Evolutionary conservation across 2,888 invertebrate species (phyloP).

Genomic region (Ennomos quercinarius): DNA sequence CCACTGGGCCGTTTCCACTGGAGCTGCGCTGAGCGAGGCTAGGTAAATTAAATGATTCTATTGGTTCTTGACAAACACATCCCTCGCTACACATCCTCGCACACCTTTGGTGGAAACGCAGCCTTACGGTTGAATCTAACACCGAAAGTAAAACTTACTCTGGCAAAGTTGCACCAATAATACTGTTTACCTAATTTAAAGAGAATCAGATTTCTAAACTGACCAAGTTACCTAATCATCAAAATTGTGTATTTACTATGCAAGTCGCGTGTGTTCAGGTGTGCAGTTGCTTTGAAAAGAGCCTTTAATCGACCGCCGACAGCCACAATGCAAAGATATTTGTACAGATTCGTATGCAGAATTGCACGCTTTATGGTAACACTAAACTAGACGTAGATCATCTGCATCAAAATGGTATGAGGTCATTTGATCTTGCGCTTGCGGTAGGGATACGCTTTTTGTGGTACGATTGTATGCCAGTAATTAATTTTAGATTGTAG

Average conservation of each 20-base stretch:
- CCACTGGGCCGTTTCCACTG: no score
- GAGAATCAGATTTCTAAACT: conserved; percentile 53
- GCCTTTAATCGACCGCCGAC: conserved; percentile 36
- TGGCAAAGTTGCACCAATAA: conserved; percentile 3
- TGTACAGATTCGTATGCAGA: conserved; percentile 58
- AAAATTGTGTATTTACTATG: conserved; percentile 57
- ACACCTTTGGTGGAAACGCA: no score
- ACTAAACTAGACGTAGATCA: conserved; percentile 31
- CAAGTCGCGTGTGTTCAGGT: conserved; percentile 50
- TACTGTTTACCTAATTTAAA: conserved; percentile 28
- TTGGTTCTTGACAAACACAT: no score
- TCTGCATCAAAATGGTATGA: conserved; percentile 18
- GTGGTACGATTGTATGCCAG: no score
- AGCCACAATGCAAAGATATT: conserved; percentile 8
- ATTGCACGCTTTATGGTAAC: conserved; percentile 48
- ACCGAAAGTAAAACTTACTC: neutral
- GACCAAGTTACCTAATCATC: conserved; percentile 53
- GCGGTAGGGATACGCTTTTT: no score
- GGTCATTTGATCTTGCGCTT: conserved; percentile 1
- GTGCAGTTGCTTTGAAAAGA: conserved; percentile 54
- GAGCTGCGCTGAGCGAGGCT: no score
- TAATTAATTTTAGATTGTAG: no score
- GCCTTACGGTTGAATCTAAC: no score
- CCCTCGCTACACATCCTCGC: no score
- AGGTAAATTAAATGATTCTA: no score